Conservation (phyloP, 2,888 invertebrate species). For the Parnassius smintheus region DNA sequence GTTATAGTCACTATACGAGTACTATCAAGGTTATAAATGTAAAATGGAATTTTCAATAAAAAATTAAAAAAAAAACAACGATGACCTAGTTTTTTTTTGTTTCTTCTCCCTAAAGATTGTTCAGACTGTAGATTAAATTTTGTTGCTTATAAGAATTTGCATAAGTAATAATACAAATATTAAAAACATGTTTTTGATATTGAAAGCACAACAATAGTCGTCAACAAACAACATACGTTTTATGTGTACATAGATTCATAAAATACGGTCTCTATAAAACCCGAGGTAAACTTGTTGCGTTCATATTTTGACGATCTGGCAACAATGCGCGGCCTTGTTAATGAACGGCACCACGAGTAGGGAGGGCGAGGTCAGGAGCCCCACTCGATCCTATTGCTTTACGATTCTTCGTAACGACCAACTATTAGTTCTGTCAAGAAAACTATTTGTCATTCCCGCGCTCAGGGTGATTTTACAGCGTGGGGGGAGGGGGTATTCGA, state of each 20-base stretch:
- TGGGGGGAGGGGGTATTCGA: background rate
- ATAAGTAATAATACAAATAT: too few species aligned
- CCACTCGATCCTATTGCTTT: slow-evolving; percentile 44
- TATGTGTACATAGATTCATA: background rate
- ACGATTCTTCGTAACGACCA: slow-evolving; percentile 26
- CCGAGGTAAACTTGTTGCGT: slow-evolving; percentile 33
- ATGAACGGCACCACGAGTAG: slow-evolving; percentile 58
- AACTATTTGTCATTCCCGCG: slow-evolving; percentile 17
- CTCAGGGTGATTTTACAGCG: slow-evolving; percentile 5
- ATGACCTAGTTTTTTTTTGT: too few species aligned
- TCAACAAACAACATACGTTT: too few species aligned
- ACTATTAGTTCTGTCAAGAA: slow-evolving; percentile 15
- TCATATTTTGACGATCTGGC: slow-evolving; percentile 45
- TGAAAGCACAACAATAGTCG: too few species aligned
- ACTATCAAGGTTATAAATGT: too few species aligned
- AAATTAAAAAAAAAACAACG: too few species aligned
- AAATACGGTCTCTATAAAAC: slow-evolving; percentile 6
- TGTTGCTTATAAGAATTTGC: too few species aligned
- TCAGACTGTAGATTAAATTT: too few species aligned
- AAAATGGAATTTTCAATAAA: too few species aligned
- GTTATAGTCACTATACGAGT: too few species aligned
- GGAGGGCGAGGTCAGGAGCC: slow-evolving; percentile 59
- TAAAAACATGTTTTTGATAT: too few species aligned
- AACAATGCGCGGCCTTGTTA: slow-evolving; percentile 71
- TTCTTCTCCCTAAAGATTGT: too few species aligned